These are phyloP conservation scores for Urosaurus nigricauda DNA, from an alignment of 2,797 vertebrate species.

Conservation along the genomic window DNA sequence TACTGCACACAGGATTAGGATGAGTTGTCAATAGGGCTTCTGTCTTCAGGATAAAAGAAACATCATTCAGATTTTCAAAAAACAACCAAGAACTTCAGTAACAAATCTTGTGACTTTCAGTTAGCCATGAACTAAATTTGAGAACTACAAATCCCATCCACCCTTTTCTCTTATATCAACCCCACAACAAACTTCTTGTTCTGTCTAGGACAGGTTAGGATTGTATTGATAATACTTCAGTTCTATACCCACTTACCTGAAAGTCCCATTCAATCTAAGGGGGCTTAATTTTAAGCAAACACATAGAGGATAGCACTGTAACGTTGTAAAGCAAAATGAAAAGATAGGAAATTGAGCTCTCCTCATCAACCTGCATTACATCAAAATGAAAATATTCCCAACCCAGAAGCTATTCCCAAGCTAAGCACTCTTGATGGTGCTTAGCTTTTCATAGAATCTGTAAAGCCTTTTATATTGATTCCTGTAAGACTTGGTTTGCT, in stretches of 20 bases:
- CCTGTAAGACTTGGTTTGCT: background rate
- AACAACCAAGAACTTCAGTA: too few relatives aligned
- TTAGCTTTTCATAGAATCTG: background rate
- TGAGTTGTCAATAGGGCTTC: too few relatives aligned
- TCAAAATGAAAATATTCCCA: background rate
- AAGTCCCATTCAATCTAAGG: background rate
- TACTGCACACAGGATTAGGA: too few relatives aligned
- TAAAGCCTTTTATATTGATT: conserved; percentile 23
- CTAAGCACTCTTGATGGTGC: background rate
- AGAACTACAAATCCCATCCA: too few relatives aligned
- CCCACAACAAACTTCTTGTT: background rate
- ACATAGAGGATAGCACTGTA: background rate
- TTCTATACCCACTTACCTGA: background rate
- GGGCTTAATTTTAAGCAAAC: background rate
- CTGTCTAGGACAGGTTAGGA: background rate
- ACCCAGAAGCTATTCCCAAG: background rate
- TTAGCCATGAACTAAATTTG: too few relatives aligned
- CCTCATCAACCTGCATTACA: background rate
- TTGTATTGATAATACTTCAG: background rate
- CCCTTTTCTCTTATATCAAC: too few relatives aligned
- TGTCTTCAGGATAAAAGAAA: too few relatives aligned
- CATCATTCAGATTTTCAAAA: too few relatives aligned
- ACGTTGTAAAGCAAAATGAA: background rate
- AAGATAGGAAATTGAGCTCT: background rate
- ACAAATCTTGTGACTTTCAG: too few relatives aligned